phyloP scores from a whole-genome alignment of 2,113 vertebrate species.

The Myanophis thanlyinensis region DNA sequence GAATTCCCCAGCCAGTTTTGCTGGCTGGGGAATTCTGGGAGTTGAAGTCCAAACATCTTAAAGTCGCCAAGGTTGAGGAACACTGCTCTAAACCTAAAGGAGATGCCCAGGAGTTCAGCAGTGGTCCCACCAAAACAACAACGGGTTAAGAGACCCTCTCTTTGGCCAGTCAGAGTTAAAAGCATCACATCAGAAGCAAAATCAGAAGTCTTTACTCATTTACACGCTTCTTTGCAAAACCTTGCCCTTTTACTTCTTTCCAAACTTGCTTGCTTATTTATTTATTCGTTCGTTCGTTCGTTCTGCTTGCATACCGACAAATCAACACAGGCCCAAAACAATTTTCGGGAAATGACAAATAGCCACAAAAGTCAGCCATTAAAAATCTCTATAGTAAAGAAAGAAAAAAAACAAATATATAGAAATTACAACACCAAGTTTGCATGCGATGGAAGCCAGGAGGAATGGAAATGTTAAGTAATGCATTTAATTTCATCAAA shows the following conservation, averaged over 20 bases:
- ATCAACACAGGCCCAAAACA: not conserved
- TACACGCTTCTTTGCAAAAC: not conserved
- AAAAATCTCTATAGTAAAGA: not conserved
- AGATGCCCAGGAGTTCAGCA: not conserved
- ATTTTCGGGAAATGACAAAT: not conserved
- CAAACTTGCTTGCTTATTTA: not conserved
- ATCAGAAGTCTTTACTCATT: slow-evolving; percentile 62
- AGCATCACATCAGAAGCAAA: not conserved
- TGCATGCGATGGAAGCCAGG: not conserved
- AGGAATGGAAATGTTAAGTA: not conserved
- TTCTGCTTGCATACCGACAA: not conserved
- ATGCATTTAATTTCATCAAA: not conserved
- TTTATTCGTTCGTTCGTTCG: not conserved
- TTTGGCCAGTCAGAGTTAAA: not conserved
- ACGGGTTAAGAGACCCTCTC: not conserved
- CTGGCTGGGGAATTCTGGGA: too few species aligned
- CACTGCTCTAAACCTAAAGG: too few species aligned
- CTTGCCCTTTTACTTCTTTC: not conserved
- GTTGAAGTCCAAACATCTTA: too few species aligned
- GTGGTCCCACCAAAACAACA: not conserved
- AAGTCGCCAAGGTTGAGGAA: too few species aligned
- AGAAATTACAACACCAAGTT: not conserved
- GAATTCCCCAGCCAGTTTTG: too few species aligned
- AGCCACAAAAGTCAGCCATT: not conserved
- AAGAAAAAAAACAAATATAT: not conserved